Percentiles rank a stretch among this genome's conserved stretches.
Evolutionary conservation across 2,888 invertebrate genomes (phyloP).

Genomic region (Julus scandinavius): DNA sequence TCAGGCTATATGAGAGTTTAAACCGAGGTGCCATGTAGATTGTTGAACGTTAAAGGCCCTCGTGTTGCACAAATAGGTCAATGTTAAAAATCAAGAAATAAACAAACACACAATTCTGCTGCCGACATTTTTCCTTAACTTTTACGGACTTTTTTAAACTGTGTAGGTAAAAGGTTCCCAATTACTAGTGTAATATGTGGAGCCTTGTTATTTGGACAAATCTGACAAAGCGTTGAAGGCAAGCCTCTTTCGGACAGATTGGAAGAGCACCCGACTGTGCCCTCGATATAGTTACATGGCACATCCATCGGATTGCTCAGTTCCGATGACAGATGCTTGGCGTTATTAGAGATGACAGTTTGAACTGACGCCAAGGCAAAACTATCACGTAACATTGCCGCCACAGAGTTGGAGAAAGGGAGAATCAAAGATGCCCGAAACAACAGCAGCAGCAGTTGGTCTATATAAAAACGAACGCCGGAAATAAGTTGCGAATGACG

Average conservation of each 20-base stretch:
- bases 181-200: neutral
- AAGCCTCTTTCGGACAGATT: neutral
- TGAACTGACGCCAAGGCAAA: slow-evolving; percentile 51
- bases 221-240: slow-evolving; percentile 27
- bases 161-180: too few species aligned
- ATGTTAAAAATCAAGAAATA: too few species aligned
- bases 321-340: slow-evolving; percentile 54
- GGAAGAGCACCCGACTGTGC: neutral
- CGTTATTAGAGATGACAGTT: slow-evolving; percentile 53
- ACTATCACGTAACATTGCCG: slow-evolving; percentile 44
- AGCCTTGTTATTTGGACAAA: neutral
- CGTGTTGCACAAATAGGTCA: too few species aligned
- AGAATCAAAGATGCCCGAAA: neutral
- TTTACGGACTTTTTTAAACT: too few species aligned
- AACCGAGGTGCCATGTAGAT: too few species aligned
- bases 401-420: slow-evolving; percentile 43
- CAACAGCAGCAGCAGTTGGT: neutral
- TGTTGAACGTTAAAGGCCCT: too few species aligned
- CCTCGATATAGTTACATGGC: slow-evolving; percentile 10
- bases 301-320: slow-evolving; percentile 9
- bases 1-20: too few species aligned
- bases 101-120: too few species aligned
- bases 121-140: too few species aligned
- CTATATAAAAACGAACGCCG: neutral
- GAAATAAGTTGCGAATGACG: slow-evolving; percentile 7